Evolutionary conservation across 2,113 vertebrate species (phyloP).

Genomic region (Oxyura jamaicensis): DNA sequence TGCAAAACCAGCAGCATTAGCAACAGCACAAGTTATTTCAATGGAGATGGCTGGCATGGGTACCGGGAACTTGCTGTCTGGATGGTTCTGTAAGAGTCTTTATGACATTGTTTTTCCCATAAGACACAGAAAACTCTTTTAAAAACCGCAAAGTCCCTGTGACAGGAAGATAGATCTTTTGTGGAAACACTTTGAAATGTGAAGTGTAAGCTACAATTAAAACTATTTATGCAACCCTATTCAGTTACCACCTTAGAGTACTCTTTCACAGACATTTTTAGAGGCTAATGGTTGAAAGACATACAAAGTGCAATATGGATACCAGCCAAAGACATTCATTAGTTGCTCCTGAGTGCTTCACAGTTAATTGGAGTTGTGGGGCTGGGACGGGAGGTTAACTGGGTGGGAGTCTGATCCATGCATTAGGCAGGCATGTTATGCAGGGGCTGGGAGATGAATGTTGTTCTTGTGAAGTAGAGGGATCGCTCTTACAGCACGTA

Average conservation of each 20-base stretch:
- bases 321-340: not conserved
- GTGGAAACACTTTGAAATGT: not conserved
- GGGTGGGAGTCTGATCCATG: not conserved
- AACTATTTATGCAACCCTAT: not conserved
- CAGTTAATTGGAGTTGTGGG: not conserved
- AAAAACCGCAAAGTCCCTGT: not conserved
- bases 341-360: not conserved
- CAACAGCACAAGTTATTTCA: not conserved
- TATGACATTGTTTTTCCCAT: not conserved
- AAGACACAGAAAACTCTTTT: not conserved
- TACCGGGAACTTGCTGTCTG: not conserved
- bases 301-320: not conserved
- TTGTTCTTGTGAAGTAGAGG: not conserved
- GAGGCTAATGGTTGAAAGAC: not conserved
- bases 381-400: not conserved
- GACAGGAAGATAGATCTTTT: not conserved
- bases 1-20: not conserved
- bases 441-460: not conserved
- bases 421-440: not conserved
- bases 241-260: not conserved
- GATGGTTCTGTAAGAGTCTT: not conserved
- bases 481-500: not conserved
- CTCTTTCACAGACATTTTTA: not conserved
- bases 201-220: not conserved
- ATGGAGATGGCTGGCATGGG: not conserved